Base-by-base conservation (phyloP, 2,797 vertebrate species). In the Acanthurus lineatus region DNA sequence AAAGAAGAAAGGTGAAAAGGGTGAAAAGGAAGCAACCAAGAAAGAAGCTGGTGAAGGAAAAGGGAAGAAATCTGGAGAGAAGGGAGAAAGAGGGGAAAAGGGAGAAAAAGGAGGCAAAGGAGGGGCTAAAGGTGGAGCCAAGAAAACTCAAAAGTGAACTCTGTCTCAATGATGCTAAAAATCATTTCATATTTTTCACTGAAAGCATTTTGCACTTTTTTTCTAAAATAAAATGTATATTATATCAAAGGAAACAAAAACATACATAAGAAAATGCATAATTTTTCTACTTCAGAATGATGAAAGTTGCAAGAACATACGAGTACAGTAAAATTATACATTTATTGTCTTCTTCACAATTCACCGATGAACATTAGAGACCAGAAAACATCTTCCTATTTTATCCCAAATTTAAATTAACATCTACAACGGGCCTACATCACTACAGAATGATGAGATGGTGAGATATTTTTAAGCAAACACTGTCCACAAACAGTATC, bases 281-380 rank as follows among this genome's bases (percentile, higher is more conserved):
- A 19, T 48, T 54, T 77, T 16, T 77, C 10, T 67, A 6, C 3
- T 44, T 25, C 53, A 58, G 4, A 72, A 28, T 70, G 15, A 69
- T 11, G 35, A 68, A 61, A 51, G 15, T 15, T 22, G 4, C 53
- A 64, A 73, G 22, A 61, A 67, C 20, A 20, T 38, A 6, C 42
- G 35, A 69, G 35, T 84, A 87, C 78, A 83, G 67, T 83, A 81
- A 76, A 89, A 87, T 91, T 76, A 82, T 78, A 88, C 22, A 88
- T 94, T 91, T 93, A 94, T 94, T 94, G 77, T 91, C 48, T 84
- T 92, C 85, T 91, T 91, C 83, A 93, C 91, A 92, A 93, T 93
- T 92, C 85, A 93, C 88, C 44, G 75, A 84, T 86, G 80, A 86
- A 87, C 91, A 91, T 69, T 73, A 86, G 69, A 84, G 74, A 93